Evolutionary conservation across 2,888 invertebrate species (phyloP), one percentile per base, ranked within the genome.

Genomic region (Leptinotarsa rubiginosa): DNA sequence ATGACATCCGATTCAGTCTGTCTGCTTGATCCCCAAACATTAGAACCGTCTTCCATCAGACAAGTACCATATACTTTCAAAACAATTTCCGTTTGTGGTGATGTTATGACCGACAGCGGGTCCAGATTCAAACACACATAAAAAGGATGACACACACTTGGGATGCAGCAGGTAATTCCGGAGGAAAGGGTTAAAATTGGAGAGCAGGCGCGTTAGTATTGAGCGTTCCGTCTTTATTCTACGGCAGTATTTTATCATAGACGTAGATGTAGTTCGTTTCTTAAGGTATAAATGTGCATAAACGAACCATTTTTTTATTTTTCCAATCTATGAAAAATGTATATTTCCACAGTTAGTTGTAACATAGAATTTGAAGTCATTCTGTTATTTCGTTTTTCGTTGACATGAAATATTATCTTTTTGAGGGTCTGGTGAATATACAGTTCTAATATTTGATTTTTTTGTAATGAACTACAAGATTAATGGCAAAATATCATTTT

Each of bases 161-260:
- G 50, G 50, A n/a, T 0, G 50, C n/a, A 50, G 50, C 50, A 50
- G 50, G 50, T 50, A 7, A 50, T 1, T 50, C 5, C 13, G 15
- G 50, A 50, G 50, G 50, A 50, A 50, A 50, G 50, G 67, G 62
- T n/a, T 22, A 71, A 74, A 70, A 56, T 66, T 69, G 75, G 69
- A 56, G 83, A 81, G 82, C 82, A 83, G 80, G 81, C 82, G 83
- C 83, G 81, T 75, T 80, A 76, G 74, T 83, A 83, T 83, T 81
- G 83, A 83, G 81, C 83, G 79, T 76, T 74, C 75, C 77, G 72
- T 75, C 69, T 62, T 74, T 18, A 59, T 68, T 50, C 50, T 50
- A 15, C n/a, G 50, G 50, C n/a, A 16, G 50, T 50, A 50, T 50
- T 50, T 50, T 50, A n/a, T 15, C 50, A 50, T 50, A 16, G 50